A percentile compares a stretch with the other conserved stretches of the same genome.
Conservation (phyloP, 1,140 invertebrate genomes). For the Trinorchestia longiramus region DNA sequence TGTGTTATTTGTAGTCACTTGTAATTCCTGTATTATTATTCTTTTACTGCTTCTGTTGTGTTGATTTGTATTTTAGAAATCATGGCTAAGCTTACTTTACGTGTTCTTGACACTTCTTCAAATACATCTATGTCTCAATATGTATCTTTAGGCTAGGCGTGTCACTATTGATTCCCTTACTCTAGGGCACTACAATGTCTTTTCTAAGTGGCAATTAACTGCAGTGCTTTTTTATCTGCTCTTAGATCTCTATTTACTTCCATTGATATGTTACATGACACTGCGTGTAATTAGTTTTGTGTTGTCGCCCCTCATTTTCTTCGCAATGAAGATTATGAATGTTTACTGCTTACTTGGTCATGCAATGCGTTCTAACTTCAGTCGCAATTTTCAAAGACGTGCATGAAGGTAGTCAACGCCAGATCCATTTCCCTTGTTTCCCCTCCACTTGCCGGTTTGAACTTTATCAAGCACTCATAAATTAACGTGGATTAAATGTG, state of each 20-base stretch:
- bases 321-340: not conserved
- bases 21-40: too few relatives aligned
- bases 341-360: not conserved
- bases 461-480: too few relatives aligned
- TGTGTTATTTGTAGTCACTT: too few relatives aligned
- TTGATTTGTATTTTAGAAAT: not conserved
- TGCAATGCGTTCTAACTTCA: not conserved
- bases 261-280: not conserved
- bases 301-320: not conserved
- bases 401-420: not conserved
- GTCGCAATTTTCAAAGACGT: not conserved
- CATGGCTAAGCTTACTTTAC: not conserved
- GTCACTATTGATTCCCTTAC: not conserved
- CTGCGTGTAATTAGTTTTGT: not conserved
- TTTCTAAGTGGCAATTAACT: not conserved
- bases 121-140: not conserved
- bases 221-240: not conserved
- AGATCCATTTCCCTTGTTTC: not conserved
- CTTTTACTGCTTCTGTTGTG: not conserved
- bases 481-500: too few relatives aligned
- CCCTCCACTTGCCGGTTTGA: not conserved
- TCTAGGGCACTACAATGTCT: not conserved
- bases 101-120: not conserved
- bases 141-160: not conserved
- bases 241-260: not conserved